These are phyloP conservation scores for Rutilus rutilus DNA, from an alignment of 2,113 vertebrate genomes.

Conservation along the genomic window DNA sequence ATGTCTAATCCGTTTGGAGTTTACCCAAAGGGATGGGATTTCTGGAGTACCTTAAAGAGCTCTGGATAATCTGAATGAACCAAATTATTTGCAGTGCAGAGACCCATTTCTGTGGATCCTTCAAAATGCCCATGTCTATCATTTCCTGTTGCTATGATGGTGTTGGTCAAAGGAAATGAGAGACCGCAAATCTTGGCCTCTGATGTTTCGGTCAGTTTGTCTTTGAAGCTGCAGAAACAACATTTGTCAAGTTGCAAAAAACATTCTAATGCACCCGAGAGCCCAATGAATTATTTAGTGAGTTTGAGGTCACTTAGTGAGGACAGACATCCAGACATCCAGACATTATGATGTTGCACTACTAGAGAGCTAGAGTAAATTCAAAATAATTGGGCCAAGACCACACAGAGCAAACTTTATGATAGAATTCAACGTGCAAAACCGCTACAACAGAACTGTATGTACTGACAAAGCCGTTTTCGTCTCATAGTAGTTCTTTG, in stretches of 20 bases:
- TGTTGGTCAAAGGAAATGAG: neutral
- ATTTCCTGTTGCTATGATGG: neutral
- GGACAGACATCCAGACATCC: slow-evolving; percentile 6
- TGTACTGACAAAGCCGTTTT: neutral
- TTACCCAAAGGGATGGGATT: slow-evolving; percentile 45
- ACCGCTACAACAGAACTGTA: neutral
- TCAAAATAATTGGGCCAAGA: slow-evolving; percentile 10
- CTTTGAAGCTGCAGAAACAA: slow-evolving; percentile 5
- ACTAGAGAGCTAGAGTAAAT: slow-evolving; percentile 3
- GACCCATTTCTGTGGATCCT: slow-evolving; percentile 18
- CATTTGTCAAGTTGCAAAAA: slow-evolving; percentile 33
- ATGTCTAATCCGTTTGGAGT: slow-evolving; percentile 48
- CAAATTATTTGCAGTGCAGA: slow-evolving; percentile 45
- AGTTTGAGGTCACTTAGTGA: slow-evolving; percentile 30
- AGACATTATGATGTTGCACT: slow-evolving; percentile 12
- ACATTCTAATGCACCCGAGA: slow-evolving; percentile 25
- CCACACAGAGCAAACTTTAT: neutral
- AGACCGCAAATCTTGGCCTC: slow-evolving; percentile 5
- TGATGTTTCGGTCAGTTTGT: slow-evolving; percentile 17
- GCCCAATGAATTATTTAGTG: slow-evolving; percentile 24
- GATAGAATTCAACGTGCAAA: neutral
- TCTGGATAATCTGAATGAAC: slow-evolving; percentile 56
- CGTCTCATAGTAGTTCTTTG: neutral
- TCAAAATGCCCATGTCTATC: neutral
- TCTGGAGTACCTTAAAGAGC: slow-evolving; percentile 46